Evolutionary conservation across 2,888 invertebrate genomes (phyloP).

Genomic region (Zhengitettix transpicula): DNA sequence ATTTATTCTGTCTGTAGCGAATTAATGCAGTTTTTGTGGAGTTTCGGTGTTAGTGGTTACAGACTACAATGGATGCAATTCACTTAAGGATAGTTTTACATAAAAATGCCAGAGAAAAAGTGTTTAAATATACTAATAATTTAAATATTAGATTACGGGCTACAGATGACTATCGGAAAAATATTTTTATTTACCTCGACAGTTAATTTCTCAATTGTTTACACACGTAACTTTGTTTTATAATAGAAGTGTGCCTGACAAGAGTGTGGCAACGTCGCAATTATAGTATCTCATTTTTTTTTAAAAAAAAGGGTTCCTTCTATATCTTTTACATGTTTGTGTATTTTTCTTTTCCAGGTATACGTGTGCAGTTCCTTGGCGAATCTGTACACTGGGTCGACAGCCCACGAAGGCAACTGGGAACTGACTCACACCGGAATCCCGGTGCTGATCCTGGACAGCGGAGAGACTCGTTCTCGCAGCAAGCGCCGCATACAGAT

Average conservation of each 20-base stretch:
- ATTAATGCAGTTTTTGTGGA: too few species aligned
- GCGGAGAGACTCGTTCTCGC: conserved; percentile 54
- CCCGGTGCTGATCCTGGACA: conserved; percentile 58
- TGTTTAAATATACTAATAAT: too few species aligned
- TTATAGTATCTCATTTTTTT: not conserved
- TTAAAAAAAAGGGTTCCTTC: not conserved
- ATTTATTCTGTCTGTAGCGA: too few species aligned
- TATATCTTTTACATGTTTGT: not conserved
- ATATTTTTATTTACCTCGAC: not conserved
- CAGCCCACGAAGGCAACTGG: conserved; percentile 38
- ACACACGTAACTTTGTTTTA: too few species aligned
- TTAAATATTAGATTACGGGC: not conserved
- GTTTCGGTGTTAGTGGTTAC: too few species aligned
- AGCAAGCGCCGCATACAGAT: conserved; percentile 50
- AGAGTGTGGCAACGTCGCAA: not conserved
- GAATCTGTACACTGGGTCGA: conserved; percentile 46
- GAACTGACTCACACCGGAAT: conserved; percentile 59
- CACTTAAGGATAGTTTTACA: too few species aligned
- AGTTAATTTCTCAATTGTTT: not conserved
- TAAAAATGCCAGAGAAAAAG: too few species aligned
- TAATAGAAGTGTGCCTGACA: too few species aligned
- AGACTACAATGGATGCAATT: too few species aligned
- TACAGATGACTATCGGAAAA: not conserved
- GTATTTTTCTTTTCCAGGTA: conserved; percentile 29
- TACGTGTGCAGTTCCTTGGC: conserved; percentile 61